Evolutionary conservation across 2,113 vertebrate genomes (phyloP).

Genomic region (Raja brachyura): DNA sequence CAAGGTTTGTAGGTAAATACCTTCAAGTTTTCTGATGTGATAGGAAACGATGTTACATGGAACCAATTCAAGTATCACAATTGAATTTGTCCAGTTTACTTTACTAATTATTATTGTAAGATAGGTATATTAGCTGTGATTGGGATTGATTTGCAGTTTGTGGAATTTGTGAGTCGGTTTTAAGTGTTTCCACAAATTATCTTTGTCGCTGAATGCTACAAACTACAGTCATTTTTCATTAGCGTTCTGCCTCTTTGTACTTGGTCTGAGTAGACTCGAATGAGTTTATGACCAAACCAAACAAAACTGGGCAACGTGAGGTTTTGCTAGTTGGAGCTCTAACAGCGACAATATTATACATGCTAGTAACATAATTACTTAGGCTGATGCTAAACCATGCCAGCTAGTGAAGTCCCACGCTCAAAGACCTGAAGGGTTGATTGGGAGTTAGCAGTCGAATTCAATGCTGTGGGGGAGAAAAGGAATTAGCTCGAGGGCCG

Average conservation of each 20-base stretch:
- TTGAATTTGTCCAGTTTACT: not conserved
- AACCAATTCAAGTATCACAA: not conserved
- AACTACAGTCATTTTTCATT: not conserved
- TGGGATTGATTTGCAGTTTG: not conserved
- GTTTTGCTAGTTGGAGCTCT: not conserved
- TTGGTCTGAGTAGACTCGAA: not conserved
- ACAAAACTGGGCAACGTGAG: not conserved
- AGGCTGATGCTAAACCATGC: not conserved
- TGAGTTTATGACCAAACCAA: not conserved
- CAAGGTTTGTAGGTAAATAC: not conserved
- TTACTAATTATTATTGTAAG: not conserved
- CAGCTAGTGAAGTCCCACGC: not conserved
- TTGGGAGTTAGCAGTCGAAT: not conserved
- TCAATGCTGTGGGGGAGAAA: not conserved
- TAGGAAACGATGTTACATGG: not conserved
- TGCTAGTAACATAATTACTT: not conserved
- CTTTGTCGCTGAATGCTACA: not conserved
- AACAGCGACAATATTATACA: not conserved
- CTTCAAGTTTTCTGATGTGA: not conserved
- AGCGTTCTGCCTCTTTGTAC: not conserved
- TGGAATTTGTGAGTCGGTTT: not conserved
- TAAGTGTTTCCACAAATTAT: not conserved
- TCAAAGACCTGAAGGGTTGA: not conserved
- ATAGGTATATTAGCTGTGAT: not conserved
- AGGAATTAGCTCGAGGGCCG: not conserved